A percentile compares a stretch with the other conserved stretches of the same genome.
These are phyloP conservation scores for Teleiodes luculella DNA, from an alignment of 2,888 invertebrate genomes.

Conservation along the genomic window DNA sequence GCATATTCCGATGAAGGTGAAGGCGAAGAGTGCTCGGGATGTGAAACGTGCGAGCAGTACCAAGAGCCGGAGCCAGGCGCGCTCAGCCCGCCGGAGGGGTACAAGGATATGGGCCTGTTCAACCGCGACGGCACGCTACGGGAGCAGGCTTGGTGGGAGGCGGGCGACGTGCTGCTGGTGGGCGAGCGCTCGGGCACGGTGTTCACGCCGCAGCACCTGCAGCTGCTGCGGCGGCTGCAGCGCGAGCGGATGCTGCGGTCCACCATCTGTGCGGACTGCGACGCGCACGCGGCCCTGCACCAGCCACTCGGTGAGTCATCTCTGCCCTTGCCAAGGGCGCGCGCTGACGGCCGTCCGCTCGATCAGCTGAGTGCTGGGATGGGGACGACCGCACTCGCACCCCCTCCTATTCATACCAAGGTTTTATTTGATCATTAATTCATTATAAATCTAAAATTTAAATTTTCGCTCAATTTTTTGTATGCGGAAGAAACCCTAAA, in stretches of 20 bases:
- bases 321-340: slow-evolving; percentile 52
- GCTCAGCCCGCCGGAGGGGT: slow-evolving; percentile 93
- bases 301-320: slow-evolving; percentile 71
- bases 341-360: slow-evolving; percentile 29
- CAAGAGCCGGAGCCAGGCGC: slow-evolving; percentile 90
- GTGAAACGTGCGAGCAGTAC: slow-evolving; percentile 74
- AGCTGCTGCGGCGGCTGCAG: slow-evolving; percentile 81
- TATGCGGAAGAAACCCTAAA: too few species aligned
- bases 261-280: slow-evolving; percentile 72
- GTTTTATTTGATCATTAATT: too few species aligned
- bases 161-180: slow-evolving; percentile 78
- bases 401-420: too few species aligned
- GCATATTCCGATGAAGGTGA: slow-evolving; percentile 89
- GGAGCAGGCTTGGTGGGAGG: slow-evolving; percentile 78
- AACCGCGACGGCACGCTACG: slow-evolving; percentile 77
- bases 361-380: too few species aligned
- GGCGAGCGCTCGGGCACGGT: slow-evolving; percentile 79
- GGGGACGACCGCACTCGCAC: too few species aligned
- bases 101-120: slow-evolving; percentile 88
- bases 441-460: too few species aligned
- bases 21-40: slow-evolving; percentile 83
- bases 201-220: slow-evolving; percentile 82
- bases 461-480: too few species aligned
- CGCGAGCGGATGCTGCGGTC: slow-evolving; percentile 79
- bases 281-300: slow-evolving; percentile 67